phyloP scores from a whole-genome alignment of 1,140 invertebrate species.

The Dinoponera quadriceps region DNA sequence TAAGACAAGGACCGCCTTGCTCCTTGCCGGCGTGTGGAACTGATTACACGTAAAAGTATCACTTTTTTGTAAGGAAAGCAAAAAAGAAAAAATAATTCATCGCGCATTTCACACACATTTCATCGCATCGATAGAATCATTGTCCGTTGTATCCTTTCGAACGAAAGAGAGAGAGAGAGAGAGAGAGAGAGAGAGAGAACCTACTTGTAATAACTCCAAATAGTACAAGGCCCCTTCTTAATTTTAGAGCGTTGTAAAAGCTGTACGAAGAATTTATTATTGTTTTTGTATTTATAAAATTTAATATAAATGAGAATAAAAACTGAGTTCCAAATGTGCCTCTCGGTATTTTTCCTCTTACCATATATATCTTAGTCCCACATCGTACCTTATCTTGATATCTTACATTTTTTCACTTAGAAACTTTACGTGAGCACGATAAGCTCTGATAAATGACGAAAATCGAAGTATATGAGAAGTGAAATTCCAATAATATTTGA shows the following conservation, averaged over 20 bases:
- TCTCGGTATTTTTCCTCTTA: background rate
- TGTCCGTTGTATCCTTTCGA: slow-evolving; percentile 16
- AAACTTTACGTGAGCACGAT: too few relatives aligned
- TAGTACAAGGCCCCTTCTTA: slow-evolving; percentile 50
- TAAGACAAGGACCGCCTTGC: slow-evolving; percentile 46
- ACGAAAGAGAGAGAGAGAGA: slow-evolving; percentile 16
- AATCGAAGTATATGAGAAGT: too few relatives aligned
- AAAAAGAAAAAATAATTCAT: slow-evolving; percentile 18
- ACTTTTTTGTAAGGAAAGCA: slow-evolving; percentile 51
- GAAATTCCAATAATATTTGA: background rate
- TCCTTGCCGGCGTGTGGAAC: slow-evolving; percentile 65
- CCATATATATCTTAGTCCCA: too few relatives aligned
- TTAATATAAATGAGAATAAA: slow-evolving; percentile 60
- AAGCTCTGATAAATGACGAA: too few relatives aligned
- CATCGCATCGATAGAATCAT: slow-evolving; percentile 17
- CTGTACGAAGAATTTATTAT: slow-evolving; percentile 57
- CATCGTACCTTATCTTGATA: too few relatives aligned
- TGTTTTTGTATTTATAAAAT: slow-evolving; percentile 61
- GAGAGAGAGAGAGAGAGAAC: slow-evolving; percentile 1
- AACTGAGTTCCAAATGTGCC: slow-evolving; percentile 4
- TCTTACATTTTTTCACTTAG: too few relatives aligned
- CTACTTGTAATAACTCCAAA: slow-evolving; percentile 31
- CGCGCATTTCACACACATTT: slow-evolving; percentile 22
- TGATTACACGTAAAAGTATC: slow-evolving; percentile 68
- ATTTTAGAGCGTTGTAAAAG: slow-evolving; percentile 54